These are phyloP conservation scores for Gavialis gangeticus DNA, from an alignment of 2,113 vertebrate genomes.

Conservation along the genomic window DNA sequence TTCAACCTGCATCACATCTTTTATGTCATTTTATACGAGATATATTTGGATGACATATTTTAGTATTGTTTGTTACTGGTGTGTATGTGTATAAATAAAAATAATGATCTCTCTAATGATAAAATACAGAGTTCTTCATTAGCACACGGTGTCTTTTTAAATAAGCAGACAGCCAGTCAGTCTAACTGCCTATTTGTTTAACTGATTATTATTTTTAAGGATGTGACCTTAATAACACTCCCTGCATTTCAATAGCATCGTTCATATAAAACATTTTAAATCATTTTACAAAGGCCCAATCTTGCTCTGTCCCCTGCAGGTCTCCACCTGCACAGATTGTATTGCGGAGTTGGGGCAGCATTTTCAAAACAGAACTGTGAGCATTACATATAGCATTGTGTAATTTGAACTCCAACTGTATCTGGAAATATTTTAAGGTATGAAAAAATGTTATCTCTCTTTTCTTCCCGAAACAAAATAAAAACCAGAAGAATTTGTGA, in stretches of 20 bases:
- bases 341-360: neutral
- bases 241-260: neutral
- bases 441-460: neutral
- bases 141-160: neutral
- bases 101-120: too few relatives aligned
- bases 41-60: too few relatives aligned
- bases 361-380: neutral
- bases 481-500: neutral
- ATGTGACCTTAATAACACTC: neutral
- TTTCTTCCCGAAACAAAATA: neutral
- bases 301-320: neutral
- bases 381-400: neutral
- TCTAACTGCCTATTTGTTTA: too few relatives aligned
- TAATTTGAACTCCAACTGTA: neutral
- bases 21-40: too few relatives aligned
- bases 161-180: neutral
- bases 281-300: rapidly evolving
- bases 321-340: neutral
- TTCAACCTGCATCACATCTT: too few relatives aligned
- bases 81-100: too few relatives aligned
- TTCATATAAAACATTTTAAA: neutral
- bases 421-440: neutral
- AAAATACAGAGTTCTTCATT: too few relatives aligned
- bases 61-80: too few relatives aligned
- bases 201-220: neutral